phyloP scores from a whole-genome alignment of 2,888 invertebrate genomes.

The Acleris laterana region DNA sequence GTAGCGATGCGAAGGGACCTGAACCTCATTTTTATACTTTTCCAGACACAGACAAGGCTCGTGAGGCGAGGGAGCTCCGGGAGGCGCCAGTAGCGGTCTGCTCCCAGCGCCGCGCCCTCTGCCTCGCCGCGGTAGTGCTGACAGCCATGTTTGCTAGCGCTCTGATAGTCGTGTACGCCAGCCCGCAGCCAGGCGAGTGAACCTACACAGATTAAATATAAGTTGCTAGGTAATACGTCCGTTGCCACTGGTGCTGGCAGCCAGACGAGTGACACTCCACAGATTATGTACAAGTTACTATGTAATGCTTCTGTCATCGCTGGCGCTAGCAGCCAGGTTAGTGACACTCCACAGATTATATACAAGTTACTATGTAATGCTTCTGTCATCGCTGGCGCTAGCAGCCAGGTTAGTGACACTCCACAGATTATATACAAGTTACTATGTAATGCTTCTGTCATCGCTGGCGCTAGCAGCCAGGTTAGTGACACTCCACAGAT shows the following conservation, averaged over 20 bases:
- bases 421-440: too few relatives aligned
- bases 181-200: slow-evolving; percentile 90
- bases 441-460: too few relatives aligned
- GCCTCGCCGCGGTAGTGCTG: slow-evolving; percentile 91
- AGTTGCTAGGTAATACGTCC: too few relatives aligned
- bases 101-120: slow-evolving; percentile 93
- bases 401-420: too few relatives aligned
- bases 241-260: slow-evolving; percentile 50
- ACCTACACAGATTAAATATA: not conserved
- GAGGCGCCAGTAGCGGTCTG: slow-evolving; percentile 91
- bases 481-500: slow-evolving; percentile 66
- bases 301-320: too few relatives aligned
- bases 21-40: slow-evolving; percentile 5
- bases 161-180: slow-evolving; percentile 94
- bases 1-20: too few relatives aligned
- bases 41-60: slow-evolving; percentile 74
- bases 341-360: not conserved
- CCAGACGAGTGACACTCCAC: slow-evolving; percentile 83
- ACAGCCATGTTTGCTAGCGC: slow-evolving; percentile 92
- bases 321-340: slow-evolving; percentile 85
- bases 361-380: too few relatives aligned
- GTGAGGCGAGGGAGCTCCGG: slow-evolving; percentile 71
- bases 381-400: too few relatives aligned
- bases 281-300: too few relatives aligned
- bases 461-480: slow-evolving; percentile 75